These are phyloP conservation scores for Adineta ricciae DNA, from an alignment of 2,888 invertebrate genomes.

Conservation along the genomic window DNA sequence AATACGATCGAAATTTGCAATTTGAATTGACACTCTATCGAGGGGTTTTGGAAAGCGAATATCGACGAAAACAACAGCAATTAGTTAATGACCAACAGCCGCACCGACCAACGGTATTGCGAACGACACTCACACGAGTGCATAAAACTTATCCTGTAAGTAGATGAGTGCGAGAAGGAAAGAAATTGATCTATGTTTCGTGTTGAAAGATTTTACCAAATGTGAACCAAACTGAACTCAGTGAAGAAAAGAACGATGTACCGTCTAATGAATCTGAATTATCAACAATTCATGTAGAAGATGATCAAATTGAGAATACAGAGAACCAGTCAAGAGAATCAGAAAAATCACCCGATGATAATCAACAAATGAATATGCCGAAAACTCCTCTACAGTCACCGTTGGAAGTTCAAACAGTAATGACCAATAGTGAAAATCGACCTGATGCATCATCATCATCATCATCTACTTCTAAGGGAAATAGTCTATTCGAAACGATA, in stretches of 20 bases:
- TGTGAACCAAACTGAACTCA: background rate
- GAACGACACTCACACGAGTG: background rate
- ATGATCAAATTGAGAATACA: background rate
- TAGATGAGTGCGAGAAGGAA: background rate
- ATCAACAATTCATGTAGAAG: background rate
- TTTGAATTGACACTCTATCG: slow-evolving; percentile 19
- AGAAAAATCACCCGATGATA: background rate
- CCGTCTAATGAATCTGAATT: background rate
- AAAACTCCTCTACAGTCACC: background rate
- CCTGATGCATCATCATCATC: too few species aligned
- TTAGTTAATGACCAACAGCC: background rate
- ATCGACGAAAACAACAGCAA: slow-evolving; percentile 6
- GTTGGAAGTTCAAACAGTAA: too few species aligned
- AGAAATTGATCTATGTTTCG: background rate
- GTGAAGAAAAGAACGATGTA: background rate
- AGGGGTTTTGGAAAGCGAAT: slow-evolving; percentile 4
- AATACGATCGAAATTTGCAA: slow-evolving; percentile 20
- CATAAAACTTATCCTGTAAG: background rate
- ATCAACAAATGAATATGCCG: background rate
- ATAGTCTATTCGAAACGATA: too few species aligned
- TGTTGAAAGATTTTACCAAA: background rate
- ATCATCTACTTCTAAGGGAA: too few species aligned
- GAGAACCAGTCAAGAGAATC: background rate
- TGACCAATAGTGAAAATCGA: too few species aligned
- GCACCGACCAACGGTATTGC: background rate